Conservation (phyloP, 2,113 vertebrate species). For the Brachyhypopomus occidentalis region DNA sequence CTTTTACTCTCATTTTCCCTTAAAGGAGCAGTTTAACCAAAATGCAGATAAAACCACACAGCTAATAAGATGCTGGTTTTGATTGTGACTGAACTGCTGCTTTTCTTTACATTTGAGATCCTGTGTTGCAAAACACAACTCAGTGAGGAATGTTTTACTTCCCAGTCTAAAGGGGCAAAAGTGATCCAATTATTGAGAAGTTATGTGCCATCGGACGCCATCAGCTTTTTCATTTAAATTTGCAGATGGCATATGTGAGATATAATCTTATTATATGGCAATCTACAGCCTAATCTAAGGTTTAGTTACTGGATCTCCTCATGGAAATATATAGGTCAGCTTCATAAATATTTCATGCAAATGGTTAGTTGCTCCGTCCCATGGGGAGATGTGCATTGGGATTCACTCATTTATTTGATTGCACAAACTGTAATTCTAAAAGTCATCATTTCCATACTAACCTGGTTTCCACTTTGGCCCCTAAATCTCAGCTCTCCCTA, state of each 20-base stretch:
- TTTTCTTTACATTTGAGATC: too few relatives aligned
- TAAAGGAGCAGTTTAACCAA: too few relatives aligned
- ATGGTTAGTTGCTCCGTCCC: constrained; percentile 45
- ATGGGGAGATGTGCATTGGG: constrained; percentile 47
- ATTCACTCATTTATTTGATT: constrained; percentile 54
- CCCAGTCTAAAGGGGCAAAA: background rate
- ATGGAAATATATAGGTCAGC: constrained; percentile 53
- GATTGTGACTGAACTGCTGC: too few relatives aligned
- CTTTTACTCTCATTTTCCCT: too few relatives aligned
- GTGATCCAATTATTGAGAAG: constrained; percentile 10
- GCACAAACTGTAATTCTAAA: constrained; percentile 54
- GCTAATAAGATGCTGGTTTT: too few relatives aligned
- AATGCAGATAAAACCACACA: too few relatives aligned
- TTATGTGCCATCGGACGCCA: background rate
- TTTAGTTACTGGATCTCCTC: constrained; percentile 38
- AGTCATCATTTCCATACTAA: constrained; percentile 57
- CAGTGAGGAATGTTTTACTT: background rate
- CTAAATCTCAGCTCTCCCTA: constrained; percentile 44
- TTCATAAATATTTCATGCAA: constrained; percentile 59
- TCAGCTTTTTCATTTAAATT: constrained; percentile 28
- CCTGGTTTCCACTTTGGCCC: constrained; percentile 39
- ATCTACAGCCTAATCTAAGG: constrained; percentile 19
- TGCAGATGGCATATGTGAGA: constrained; percentile 27
- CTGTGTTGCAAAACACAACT: too few relatives aligned
- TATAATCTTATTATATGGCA: constrained; percentile 50